A percentile compares a stretch with the other conserved stretches of the same genome.
phyloP scores from a whole-genome alignment of 2,888 invertebrate species.

The Ashinkailepas kermadecensis region DNA sequence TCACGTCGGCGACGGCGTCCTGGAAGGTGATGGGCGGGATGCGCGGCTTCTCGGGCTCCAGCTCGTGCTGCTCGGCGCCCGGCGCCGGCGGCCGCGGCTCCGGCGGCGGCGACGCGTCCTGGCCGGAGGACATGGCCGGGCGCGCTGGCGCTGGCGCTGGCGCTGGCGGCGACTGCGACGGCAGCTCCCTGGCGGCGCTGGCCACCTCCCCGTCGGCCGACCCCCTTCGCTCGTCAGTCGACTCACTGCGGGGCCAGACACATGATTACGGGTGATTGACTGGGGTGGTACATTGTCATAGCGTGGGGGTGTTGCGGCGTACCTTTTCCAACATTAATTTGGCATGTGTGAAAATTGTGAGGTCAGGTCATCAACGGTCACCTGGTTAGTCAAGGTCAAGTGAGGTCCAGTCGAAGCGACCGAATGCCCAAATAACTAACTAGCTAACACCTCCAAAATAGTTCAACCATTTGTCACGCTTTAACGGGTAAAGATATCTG shows the following conservation, averaged over 20 bases:
- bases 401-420: too few relatives aligned
- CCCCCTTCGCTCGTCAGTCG: constrained; percentile 22
- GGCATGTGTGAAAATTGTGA: too few relatives aligned
- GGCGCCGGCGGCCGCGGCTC: constrained; percentile 23
- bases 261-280: too few relatives aligned
- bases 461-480: too few relatives aligned
- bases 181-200: background rate
- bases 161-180: background rate
- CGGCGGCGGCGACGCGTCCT: background rate
- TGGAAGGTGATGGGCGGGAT: constrained; percentile 33
- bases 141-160: background rate
- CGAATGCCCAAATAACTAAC: too few relatives aligned
- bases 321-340: too few relatives aligned
- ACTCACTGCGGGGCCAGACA: background rate
- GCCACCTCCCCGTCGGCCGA: constrained; percentile 25
- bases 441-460: too few relatives aligned
- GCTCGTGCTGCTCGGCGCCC: constrained; percentile 23
- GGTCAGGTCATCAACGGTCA: too few relatives aligned
- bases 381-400: too few relatives aligned
- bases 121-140: background rate
- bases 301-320: too few relatives aligned
- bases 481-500: too few relatives aligned
- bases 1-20: constrained; percentile 32
- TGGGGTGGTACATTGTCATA: too few relatives aligned
- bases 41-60: constrained; percentile 32